These are phyloP conservation scores for Drosophila paramelanica DNA, from an alignment of 2,888 invertebrate genomes.

Conservation along the genomic window DNA sequence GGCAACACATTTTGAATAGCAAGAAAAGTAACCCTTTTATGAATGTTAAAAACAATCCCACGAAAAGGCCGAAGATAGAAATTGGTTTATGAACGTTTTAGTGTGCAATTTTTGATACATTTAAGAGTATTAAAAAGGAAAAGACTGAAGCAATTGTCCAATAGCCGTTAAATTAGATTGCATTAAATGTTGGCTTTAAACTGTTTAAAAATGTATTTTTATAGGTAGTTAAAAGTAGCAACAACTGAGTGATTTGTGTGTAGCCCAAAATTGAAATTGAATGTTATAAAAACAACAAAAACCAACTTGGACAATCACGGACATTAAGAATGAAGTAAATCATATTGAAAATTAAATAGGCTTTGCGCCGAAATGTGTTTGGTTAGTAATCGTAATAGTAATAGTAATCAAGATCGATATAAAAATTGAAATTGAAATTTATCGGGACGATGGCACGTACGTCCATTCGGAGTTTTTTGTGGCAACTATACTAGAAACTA, in stretches of 20 bases:
- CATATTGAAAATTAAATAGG: slow-evolving; percentile 41
- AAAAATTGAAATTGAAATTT: slow-evolving; percentile 8
- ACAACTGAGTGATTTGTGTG: slow-evolving; percentile 27
- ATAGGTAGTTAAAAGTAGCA: slow-evolving; percentile 40
- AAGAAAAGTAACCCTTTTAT: slow-evolving; percentile 32
- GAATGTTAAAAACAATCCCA: slow-evolving; percentile 38
- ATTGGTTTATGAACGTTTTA: slow-evolving; percentile 46
- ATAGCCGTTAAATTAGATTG: slow-evolving; percentile 84
- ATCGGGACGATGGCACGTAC: background rate
- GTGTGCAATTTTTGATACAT: slow-evolving; percentile 71
- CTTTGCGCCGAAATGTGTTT: slow-evolving; percentile 41
- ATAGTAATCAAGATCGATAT: slow-evolving; percentile 7
- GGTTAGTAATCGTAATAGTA: slow-evolving; percentile 24
- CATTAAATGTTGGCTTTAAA: slow-evolving; percentile 83
- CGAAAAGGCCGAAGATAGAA: slow-evolving; percentile 24
- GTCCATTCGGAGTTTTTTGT: slow-evolving; percentile 28
- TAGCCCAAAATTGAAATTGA: slow-evolving; percentile 33
- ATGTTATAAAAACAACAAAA: slow-evolving; percentile 31
- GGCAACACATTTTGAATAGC: slow-evolving; percentile 37
- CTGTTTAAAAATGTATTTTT: slow-evolving; percentile 52
- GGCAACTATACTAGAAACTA: slow-evolving; percentile 42
- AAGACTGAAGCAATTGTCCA: slow-evolving; percentile 84
- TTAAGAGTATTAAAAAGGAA: too few species aligned
- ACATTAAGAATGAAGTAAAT: slow-evolving; percentile 48
- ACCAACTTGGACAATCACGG: slow-evolving; percentile 77